These are phyloP conservation scores for Sphinx pinastri DNA, from an alignment of 2,888 invertebrate genomes.

Conservation along the genomic window DNA sequence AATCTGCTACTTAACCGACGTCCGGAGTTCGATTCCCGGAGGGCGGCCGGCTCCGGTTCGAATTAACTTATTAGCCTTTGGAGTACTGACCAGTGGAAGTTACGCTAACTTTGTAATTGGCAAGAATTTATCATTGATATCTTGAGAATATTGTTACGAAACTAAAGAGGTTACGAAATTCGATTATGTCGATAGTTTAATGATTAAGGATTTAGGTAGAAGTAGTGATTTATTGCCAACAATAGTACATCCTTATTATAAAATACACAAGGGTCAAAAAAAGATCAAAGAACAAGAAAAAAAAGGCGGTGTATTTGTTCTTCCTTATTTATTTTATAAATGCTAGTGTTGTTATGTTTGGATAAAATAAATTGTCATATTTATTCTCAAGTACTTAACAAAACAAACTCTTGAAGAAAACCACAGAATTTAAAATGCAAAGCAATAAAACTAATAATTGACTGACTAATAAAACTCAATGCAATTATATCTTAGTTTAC, in stretches of 20 bases:
- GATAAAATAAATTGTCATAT: too few relatives aligned
- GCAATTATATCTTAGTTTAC: neutral
- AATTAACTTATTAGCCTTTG: slow-evolving; percentile 70
- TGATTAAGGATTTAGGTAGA: neutral
- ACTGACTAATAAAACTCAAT: neutral
- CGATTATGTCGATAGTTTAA: neutral
- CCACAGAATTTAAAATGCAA: too few relatives aligned
- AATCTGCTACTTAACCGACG: slow-evolving; percentile 74
- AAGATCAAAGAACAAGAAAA: too few relatives aligned
- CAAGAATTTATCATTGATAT: slow-evolving; percentile 58
- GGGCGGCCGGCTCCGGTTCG: slow-evolving; percentile 60
- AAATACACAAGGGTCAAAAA: too few relatives aligned
- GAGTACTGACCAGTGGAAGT: slow-evolving; percentile 69
- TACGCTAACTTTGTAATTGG: slow-evolving; percentile 59
- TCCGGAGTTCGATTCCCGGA: slow-evolving; percentile 76
- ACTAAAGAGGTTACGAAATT: neutral
- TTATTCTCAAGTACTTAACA: too few relatives aligned
- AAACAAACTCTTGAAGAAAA: too few relatives aligned
- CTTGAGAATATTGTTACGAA: slow-evolving; percentile 38
- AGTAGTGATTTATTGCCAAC: neutral
- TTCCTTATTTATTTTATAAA: too few relatives aligned
- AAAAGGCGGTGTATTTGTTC: too few relatives aligned
- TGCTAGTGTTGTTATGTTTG: too few relatives aligned
- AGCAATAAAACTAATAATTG: too few relatives aligned
- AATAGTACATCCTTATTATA: too few relatives aligned